Conservation (phyloP, 2,888 invertebrate species). For the Sicus ferrugineus region DNA sequence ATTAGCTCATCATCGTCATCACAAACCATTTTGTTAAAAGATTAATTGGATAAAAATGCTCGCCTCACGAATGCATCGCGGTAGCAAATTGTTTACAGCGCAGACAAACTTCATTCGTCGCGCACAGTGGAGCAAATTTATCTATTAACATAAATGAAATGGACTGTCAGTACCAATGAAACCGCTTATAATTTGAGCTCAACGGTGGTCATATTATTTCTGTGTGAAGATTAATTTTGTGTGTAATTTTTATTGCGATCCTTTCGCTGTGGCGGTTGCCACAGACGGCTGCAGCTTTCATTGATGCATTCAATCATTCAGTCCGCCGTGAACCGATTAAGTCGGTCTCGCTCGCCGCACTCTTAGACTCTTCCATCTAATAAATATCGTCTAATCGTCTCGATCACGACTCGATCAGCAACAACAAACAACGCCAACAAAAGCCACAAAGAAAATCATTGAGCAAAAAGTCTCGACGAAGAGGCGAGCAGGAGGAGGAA, state of each 20-base stretch:
- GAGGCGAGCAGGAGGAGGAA: not conserved
- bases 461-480: not conserved
- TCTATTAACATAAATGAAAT: no score
- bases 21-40: not conserved
- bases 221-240: no score
- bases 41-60: constrained; percentile 19
- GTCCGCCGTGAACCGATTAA: constrained; percentile 7
- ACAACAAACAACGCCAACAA: not conserved
- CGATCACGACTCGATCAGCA: constrained; percentile 17
- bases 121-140: constrained; percentile 9
- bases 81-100: not conserved
- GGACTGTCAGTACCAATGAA: no score
- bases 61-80: constrained; percentile 16
- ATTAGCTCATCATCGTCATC: not conserved
- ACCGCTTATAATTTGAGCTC: no score
- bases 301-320: not conserved
- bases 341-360: constrained; percentile 14
- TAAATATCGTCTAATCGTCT: constrained; percentile 35
- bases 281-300: not conserved
- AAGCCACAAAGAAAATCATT: not conserved
- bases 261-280: no score
- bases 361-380: constrained; percentile 24
- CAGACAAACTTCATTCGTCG: not conserved
- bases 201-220: no score
- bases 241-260: no score